A percentile compares a stretch with the other conserved stretches of the same genome.
Conservation (phyloP, 2,113 vertebrate species). For the Saimiri boliviensis region DNA sequence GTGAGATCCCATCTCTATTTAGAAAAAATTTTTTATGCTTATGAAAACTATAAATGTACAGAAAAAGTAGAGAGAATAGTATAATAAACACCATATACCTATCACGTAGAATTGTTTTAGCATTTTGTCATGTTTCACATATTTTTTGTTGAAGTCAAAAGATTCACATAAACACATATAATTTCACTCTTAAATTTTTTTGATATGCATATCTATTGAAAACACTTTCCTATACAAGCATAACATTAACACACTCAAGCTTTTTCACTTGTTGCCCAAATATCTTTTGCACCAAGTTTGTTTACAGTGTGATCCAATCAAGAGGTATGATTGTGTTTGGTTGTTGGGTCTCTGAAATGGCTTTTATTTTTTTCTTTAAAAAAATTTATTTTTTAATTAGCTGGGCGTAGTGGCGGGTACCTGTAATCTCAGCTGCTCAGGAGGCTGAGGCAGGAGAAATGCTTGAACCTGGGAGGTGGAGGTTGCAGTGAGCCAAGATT, state of each 20-base stretch:
- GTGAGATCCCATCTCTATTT: too few species aligned
- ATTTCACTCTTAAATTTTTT: not conserved
- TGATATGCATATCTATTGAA: not conserved
- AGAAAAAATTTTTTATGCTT: not conserved
- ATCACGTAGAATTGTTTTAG: not conserved
- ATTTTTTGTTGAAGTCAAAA: not conserved
- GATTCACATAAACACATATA: not conserved
- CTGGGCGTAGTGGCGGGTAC: too few species aligned
- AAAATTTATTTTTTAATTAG: too few species aligned
- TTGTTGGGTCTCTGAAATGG: not conserved
- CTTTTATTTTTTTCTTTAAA: not conserved
- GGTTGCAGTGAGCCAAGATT: too few species aligned
- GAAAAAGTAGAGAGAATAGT: not conserved
- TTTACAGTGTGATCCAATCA: not conserved
- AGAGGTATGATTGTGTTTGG: not conserved
- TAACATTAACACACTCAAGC: not conserved
- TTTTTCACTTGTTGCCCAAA: not conserved
- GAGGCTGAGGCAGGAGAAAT: too few species aligned
- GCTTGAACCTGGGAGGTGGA: too few species aligned
- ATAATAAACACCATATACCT: not conserved
- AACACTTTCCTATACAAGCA: not conserved
- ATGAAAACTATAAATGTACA: not conserved
- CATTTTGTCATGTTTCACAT: constrained; percentile 14
- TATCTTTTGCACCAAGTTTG: not conserved
- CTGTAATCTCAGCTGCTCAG: too few species aligned